Evolutionary conservation across 2,888 invertebrate species (phyloP).

Genomic region (Scaeva pyrastri): DNA sequence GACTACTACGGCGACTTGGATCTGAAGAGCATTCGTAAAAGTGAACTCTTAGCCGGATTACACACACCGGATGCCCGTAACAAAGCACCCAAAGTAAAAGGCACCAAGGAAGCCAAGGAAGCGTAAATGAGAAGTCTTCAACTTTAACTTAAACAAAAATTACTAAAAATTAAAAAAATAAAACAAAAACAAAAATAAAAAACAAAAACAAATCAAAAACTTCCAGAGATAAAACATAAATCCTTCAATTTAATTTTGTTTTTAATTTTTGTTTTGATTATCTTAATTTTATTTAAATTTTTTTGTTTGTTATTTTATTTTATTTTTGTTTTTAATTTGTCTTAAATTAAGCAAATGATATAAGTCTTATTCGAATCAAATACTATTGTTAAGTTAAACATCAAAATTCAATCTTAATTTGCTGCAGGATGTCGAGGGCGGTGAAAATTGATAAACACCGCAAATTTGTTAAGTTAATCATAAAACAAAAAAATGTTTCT

Average conservation of each 20-base stretch:
- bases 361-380: conserved; percentile 59
- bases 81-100: conserved; percentile 85
- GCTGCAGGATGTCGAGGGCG: conserved; percentile 33
- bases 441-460: conserved; percentile 35
- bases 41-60: conserved; percentile 93
- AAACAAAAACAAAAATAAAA: conserved; percentile 13
- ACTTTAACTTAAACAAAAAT: conserved; percentile 38
- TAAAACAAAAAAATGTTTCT: conserved; percentile 57
- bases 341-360: conserved; percentile 67
- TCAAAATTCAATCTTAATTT: conserved; percentile 38
- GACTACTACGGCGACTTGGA: conserved; percentile 98
- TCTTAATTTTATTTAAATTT: conserved; percentile 42
- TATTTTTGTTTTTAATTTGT: conserved; percentile 48
- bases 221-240: too few species aligned
- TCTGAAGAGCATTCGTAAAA: conserved; percentile 97
- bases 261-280: conserved; percentile 46
- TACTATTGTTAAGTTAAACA: conserved; percentile 63
- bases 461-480: conserved; percentile 40
- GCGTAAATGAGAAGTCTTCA: conserved; percentile 80
- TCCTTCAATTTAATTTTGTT: conserved; percentile 54
- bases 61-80: conserved; percentile 82
- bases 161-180: conserved; percentile 37
- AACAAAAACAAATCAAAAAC: conserved; percentile 53
- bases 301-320: conserved; percentile 42
- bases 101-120: conserved; percentile 80